Evolutionary conservation across 2,113 vertebrate genomes (phyloP), one percentile per base, ranked within the genome.

Genomic region (Larimichthys crocea): DNA sequence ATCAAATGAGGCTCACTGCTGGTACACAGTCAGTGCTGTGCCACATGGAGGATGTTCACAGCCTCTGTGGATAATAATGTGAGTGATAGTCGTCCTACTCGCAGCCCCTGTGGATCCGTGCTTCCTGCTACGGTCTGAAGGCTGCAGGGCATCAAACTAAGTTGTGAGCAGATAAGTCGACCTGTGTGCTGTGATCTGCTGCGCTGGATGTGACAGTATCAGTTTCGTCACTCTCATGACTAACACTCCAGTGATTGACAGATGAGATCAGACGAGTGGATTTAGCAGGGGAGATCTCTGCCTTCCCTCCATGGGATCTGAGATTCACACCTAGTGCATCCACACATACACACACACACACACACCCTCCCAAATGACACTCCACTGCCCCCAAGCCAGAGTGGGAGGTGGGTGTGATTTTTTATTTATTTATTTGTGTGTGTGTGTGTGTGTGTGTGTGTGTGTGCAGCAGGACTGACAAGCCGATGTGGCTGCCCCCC

Each of bases 171-270:
- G 46, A 35, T 50, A n/a, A 52, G 31, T 59, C 4, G 19, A 22
- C 22, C 11, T n/a, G 0, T n/a, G 20, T 31, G 76, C 76, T 62
- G n/a, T 53, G 50, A 74, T 52, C 62, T 31, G 63, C 31, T 46
- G 31, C 2, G 55, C 57, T 29, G 57, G 26, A 80, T 48, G 24
- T 57, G 26, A 48, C 60, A 46, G 8, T 50, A 64, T 59, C 59
- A 15, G 66, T 52, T 52, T 55, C 31, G 60, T 77, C 74, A 24
- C 29, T 56, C 14, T 15, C 31, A 46, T 63, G 77, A 71, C 42
- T 44, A 50, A 74, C 49, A 65, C 29, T 75, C 56, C 74, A 56
- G 42, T 91, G 93, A 93, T 76, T 92, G 92, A 92, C 92, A 91
- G 88, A 89, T 90, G 83, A 88, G 86, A 83, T 79, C 77, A 90